Evolutionary conservation across 2,113 vertebrate species (phyloP).

Genomic region (Myotis yumanensis): DNA sequence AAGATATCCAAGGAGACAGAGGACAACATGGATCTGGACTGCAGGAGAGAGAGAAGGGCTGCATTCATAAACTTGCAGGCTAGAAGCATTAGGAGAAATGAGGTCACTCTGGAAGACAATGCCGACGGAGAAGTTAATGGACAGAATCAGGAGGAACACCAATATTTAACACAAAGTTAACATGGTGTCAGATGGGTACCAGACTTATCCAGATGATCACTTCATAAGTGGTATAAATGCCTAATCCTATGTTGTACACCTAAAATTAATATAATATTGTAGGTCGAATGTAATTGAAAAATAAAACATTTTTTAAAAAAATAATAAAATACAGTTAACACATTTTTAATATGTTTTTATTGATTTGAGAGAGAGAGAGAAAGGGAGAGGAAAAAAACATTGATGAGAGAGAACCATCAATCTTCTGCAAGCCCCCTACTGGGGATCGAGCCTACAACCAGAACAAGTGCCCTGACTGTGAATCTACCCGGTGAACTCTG

Average conservation of each 20-base stretch:
- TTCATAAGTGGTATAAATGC: background rate
- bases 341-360: background rate
- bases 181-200: background rate
- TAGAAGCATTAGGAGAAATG: background rate
- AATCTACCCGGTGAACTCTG: no score
- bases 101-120: background rate
- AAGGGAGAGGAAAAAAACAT: no score
- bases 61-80: background rate
- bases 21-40: background rate
- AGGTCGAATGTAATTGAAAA: background rate
- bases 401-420: no score
- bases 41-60: background rate
- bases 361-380: no score
- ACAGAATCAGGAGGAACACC: background rate
- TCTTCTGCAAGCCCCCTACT: no score
- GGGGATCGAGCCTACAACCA: no score
- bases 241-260: background rate
- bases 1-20: constrained; percentile 22
- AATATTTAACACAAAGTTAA: background rate
- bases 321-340: background rate
- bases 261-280: background rate
- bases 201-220: background rate
- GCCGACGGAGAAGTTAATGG: background rate
- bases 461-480: no score
- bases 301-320: background rate